Evolutionary conservation across 2,113 vertebrate species (phyloP), one percentile per base, ranked within the genome.

Genomic region (Cryptotis parvus): DNA sequence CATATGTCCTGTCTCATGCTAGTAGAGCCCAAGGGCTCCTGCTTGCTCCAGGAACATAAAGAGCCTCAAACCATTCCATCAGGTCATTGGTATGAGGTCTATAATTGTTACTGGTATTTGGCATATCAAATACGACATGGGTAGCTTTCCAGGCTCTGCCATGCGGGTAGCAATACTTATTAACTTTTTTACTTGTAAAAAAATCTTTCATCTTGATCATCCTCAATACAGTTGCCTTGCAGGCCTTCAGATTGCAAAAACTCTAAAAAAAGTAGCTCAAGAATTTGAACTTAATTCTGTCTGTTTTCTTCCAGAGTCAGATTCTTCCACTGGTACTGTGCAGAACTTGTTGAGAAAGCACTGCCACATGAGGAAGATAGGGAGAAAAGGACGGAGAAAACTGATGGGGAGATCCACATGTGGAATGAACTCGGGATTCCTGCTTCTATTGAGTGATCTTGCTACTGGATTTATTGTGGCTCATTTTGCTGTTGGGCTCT

Each of bases 201-300:
- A n/a, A n/a, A n/a, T n/a, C 24, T 29, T 58, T 33, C 72, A 39
- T 41, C 68, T n/a, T 79, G 61, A 20, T 66, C 43, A 41, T 76
- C 58, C 16, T 74, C 35, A 39, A 6, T 24, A 26, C 16, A 58
- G 8, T 58, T 58, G 55, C 22, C 55, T 18, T 12, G 20, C 2
- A 4, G 77, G 73, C 20, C 83, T 76, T 87, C 74, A 24, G 81
- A 91, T 31, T 65, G 4, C 27, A 65, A 65, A 22, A 65, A 65
- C 27, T 65, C 8, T 63, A n/a, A 7, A 65, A 65, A 65, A 7
- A 65, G 27, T 65, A 29, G 9, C 31, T 79, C 73, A 74, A 79
- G 61, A 80, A 86, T 79, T 87, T 93, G 80, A 91, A 83, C 88
- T 90, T 70, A 80, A 91, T 89, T 86, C 26, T 91, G 84, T 89